Percentiles rank a stretch among this genome's conserved stretches.
phyloP scores from a whole-genome alignment of 2,113 vertebrate species.

The Oreochromis niloticus region DNA sequence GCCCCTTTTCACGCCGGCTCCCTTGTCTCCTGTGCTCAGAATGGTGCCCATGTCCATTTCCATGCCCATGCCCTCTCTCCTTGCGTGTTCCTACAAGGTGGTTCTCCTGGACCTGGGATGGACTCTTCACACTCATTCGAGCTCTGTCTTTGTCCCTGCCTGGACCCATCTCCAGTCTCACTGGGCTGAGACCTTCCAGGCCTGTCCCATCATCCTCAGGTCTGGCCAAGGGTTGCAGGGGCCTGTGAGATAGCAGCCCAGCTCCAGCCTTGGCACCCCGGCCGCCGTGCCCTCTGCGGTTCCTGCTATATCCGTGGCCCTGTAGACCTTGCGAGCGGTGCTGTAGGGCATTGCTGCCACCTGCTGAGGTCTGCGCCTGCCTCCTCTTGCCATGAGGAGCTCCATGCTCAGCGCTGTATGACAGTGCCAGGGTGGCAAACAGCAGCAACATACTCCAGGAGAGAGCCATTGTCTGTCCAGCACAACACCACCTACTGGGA shows the following conservation, averaged over 20 bases:
- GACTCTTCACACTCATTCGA: slow-evolving; percentile 62
- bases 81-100: slow-evolving; percentile 70
- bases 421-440: slow-evolving; percentile 26
- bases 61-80: slow-evolving; percentile 70
- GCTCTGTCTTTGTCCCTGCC: slow-evolving; percentile 58
- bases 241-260: slow-evolving; percentile 44
- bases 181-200: slow-evolving; percentile 69
- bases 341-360: slow-evolving; percentile 66
- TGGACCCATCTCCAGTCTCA: slow-evolving; percentile 63
- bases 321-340: slow-evolving; percentile 57
- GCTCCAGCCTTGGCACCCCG: slow-evolving; percentile 57
- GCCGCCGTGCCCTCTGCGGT: slow-evolving; percentile 54
- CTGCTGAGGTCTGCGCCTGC: slow-evolving; percentile 36
- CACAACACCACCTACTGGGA: slow-evolving; percentile 53
- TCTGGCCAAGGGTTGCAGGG: slow-evolving; percentile 38
- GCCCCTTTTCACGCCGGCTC: slow-evolving; percentile 76
- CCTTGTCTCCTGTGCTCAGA: slow-evolving; percentile 75
- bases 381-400: slow-evolving; percentile 45
- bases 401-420: slow-evolving; percentile 45
- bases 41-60: slow-evolving; percentile 47
- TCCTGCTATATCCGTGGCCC: slow-evolving; percentile 34
- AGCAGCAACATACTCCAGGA: slow-evolving; percentile 48
- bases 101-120: slow-evolving; percentile 66
- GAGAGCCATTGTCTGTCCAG: slow-evolving; percentile 47
- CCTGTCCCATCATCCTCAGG: slow-evolving; percentile 69